phyloP scores from a whole-genome alignment of 2,888 invertebrate species.

The Choreutis nemorana region DNA sequence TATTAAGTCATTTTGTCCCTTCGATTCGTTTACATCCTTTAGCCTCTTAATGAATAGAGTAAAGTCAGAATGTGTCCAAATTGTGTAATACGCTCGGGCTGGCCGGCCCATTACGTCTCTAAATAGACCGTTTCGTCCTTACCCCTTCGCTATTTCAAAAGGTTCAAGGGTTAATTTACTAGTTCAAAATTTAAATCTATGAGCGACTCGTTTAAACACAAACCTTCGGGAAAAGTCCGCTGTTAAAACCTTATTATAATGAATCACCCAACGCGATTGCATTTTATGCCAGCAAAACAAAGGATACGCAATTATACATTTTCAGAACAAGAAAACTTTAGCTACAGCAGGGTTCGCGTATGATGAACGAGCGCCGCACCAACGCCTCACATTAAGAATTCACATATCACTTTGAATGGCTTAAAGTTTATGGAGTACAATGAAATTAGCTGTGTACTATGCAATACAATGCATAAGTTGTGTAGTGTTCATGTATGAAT shows the following conservation, averaged over 20 bases:
- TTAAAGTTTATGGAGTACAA: no score
- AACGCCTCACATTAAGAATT: no score
- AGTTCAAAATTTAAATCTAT: constrained; percentile 66
- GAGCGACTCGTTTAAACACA: constrained; percentile 57
- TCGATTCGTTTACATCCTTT: constrained; percentile 24
- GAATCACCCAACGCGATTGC: constrained; percentile 24
- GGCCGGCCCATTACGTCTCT: constrained; percentile 58
- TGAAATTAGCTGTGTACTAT: not conserved
- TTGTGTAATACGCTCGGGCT: constrained; percentile 55
- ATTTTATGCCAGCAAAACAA: constrained; percentile 11
- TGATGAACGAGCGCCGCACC: not conserved
- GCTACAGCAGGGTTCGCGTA: not conserved
- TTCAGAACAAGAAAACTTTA: not conserved
- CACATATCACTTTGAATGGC: no score
- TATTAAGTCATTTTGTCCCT: no score
- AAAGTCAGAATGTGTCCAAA: constrained; percentile 54
- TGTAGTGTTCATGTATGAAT: constrained; percentile 15
- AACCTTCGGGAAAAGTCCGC: constrained; percentile 52
- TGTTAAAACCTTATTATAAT: constrained; percentile 54
- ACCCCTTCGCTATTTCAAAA: constrained; percentile 64
- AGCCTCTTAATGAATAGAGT: constrained; percentile 34
- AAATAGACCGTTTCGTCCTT: constrained; percentile 65
- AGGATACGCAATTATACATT: not conserved
- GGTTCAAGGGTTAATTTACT: constrained; percentile 65
- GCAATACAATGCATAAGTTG: not conserved